Evolutionary conservation across 2,113 vertebrate genomes (phyloP), one percentile per base, ranked within the genome.

Genomic region (Oophaga pumilio): DNA sequence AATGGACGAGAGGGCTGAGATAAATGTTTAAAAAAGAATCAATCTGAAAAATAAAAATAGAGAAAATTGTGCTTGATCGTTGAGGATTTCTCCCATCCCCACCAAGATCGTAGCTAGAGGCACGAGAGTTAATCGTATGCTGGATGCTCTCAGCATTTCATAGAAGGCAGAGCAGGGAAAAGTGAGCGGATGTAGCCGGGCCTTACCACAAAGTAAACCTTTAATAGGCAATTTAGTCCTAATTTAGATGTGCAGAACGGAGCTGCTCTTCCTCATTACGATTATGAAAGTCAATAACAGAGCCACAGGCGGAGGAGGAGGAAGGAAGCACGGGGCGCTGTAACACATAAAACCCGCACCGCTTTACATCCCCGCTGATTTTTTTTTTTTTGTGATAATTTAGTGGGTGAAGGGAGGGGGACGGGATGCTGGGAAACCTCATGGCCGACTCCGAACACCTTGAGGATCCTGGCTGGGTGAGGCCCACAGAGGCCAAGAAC

Each of bases 311-410:
- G 15, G 79, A 59, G 56, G 76, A 15, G 84, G 64, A 79, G 76
- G 76, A 71, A 80, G 66, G 78, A 87, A 87, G 71, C 50, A 0
- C 24, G 53, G 85, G 15, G 74, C 85, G 20, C 69, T 57, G 49
- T 57, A 74, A 89, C 74, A 90, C 85, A 90, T 92, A 91, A 83
- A 91, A 91, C 76, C 4, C 56, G 82, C 85, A 77, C 22, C 85
- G 91, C 89, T 90, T 86, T 87, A 88, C 91, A 89, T 89, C 86
- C 89, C 89, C 86, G 91, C 89, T 92, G 92, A 92, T 92, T 92
- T 93, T 91, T 91, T 92, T 93, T 91, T 91, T 91, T 92, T 93
- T 91, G 91, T 91, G 33, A 87, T 87, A 74, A 83, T 87, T 87
- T 87, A 87, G 56, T 33, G 78, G 56, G 28, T 52, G 85, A 81